Conservation (phyloP, 2,888 invertebrate species). For the Hemithea aestivaria region DNA sequence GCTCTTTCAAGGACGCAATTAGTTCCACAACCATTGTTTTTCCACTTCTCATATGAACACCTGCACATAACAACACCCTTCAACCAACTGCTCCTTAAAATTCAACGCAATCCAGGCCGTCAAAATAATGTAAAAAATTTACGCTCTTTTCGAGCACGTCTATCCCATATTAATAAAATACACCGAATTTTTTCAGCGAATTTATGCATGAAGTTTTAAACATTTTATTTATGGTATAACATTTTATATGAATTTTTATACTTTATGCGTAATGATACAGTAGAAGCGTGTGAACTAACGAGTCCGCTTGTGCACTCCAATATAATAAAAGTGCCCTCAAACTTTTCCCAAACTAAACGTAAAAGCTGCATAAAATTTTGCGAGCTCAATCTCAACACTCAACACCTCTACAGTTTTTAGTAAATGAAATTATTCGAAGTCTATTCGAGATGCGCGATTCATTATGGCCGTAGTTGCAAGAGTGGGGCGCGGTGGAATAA, state of each 20-base stretch:
- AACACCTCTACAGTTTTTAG: constrained; percentile 34
- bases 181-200: constrained; percentile 9
- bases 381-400: constrained; percentile 30
- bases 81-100: constrained; percentile 19
- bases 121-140: constrained; percentile 28
- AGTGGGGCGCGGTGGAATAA: constrained; percentile 58
- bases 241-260: constrained; percentile 5
- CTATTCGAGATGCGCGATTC: constrained; percentile 62
- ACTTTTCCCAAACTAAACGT: constrained; percentile 31
- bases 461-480: constrained; percentile 61
- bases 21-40: constrained; percentile 43
- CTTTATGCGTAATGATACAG: constrained; percentile 23
- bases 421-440: constrained; percentile 53
- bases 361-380: constrained; percentile 30
- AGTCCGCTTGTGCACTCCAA: constrained; percentile 34
- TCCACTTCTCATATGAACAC: constrained; percentile 30
- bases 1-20: constrained; percentile 54
- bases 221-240: constrained; percentile 4
- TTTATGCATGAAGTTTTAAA: constrained; percentile 14
- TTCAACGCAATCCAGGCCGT: constrained; percentile 23
- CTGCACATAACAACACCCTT: constrained; percentile 23
- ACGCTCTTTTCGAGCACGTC: constrained; percentile 20
- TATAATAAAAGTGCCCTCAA: constrained; percentile 35
- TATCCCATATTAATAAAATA: constrained; percentile 17
- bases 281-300: constrained; percentile 34